A percentile compares a stretch with the other conserved stretches of the same genome.
Conservation (phyloP, 30 jellyfish, hydroid and myxozoan genomes). For the Catostylus mosaicus region DNA sequence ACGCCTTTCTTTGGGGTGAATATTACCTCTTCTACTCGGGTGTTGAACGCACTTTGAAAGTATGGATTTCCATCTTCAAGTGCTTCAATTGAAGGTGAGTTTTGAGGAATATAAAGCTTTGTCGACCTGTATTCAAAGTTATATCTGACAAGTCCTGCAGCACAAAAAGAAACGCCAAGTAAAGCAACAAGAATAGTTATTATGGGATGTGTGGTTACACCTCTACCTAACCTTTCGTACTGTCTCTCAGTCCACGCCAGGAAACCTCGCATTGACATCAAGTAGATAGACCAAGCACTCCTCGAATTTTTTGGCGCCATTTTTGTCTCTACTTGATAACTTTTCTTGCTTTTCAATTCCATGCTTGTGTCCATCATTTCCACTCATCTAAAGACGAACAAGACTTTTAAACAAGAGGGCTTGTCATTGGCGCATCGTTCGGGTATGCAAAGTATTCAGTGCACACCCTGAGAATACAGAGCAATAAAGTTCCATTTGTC, state of each 20-base stretch:
- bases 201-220: constrained; percentile 36
- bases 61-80: constrained; percentile 36
- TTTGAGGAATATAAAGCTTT: constrained; percentile 53
- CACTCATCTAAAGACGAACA: too few species aligned
- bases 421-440: too few species aligned
- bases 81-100: constrained; percentile 43
- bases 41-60: constrained; percentile 26
- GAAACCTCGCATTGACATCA: not conserved
- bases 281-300: too few species aligned
- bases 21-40: constrained; percentile 41
- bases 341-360: too few species aligned
- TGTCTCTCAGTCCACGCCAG: constrained; percentile 17
- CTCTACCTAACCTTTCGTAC: constrained; percentile 19
- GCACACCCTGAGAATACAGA: too few species aligned
- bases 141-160: constrained; percentile 18
- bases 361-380: too few species aligned
- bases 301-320: too few species aligned
- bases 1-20: constrained; percentile 31
- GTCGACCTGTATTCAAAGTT: constrained; percentile 14
- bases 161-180: constrained; percentile 17
- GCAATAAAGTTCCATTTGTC: too few species aligned
- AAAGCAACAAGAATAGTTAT: constrained; percentile 1
- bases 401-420: too few species aligned
- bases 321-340: too few species aligned
- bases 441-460: too few species aligned